Base-by-base conservation (phyloP, 2,797 vertebrate genomes). In the Galago senegalensis region DNA sequence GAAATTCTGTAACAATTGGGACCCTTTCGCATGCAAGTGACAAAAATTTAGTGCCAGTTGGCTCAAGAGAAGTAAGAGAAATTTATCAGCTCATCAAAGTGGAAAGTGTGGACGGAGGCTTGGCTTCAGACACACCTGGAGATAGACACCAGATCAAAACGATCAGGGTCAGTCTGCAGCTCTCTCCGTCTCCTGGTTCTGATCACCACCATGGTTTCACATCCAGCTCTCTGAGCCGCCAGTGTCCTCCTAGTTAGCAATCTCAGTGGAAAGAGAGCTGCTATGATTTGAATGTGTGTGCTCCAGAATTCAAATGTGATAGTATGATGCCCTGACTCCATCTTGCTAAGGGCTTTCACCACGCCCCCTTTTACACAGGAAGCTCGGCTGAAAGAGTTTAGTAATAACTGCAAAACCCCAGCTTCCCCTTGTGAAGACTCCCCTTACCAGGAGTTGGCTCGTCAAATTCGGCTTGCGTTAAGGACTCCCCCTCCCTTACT, bases 21-120 rank as follows among this genome's bases (percentile, higher is more conserved):
- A 56, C 20, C 76, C 37, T 93, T 92, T 84, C 46, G 14, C 72
- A 87, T 82, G 53, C 79, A 87, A 97, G 93, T 75, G 77, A 85
- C 67, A 67, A 81, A 82, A 77, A 72, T 29, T 53, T 92, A 87
- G 75, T 85, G 60, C 43, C 84, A 92, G 46, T 80, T 86, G 53
- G 29, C 49, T 88, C 56, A 53, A 88, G 49, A 72, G 29, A 21
- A 60, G n/a, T 20, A 65, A 81, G 87, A 43, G 46, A 67, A 76
- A 80, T 75, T 70, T 79, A 76, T 70, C n/a, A 46, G 43, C 56
- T 92, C 67, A 43, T n/a, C n/a, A n/a, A n/a, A 16, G 34, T 53
- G 23, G 70, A 27, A 82, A 76, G 21, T 72, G 63, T 65, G 18
- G 56, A 3, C 27, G 18, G 58, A 11, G 43, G 43, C 56, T 13